A percentile compares a stretch with the other conserved stretches of the same genome.
Evolutionary conservation across 2,888 invertebrate genomes (phyloP).

Genomic region (Chloroclystis v-ata): DNA sequence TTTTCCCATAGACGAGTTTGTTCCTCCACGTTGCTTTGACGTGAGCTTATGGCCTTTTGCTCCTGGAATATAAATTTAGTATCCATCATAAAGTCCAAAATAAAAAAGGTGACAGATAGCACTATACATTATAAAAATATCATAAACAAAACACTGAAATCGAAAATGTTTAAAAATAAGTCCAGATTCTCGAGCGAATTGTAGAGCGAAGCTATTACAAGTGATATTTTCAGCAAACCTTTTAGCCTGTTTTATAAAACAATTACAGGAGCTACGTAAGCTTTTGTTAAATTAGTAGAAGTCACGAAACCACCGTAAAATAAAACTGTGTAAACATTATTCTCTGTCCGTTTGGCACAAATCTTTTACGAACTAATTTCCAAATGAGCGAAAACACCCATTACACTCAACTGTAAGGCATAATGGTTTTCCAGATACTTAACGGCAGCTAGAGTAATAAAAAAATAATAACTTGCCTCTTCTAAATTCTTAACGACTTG

Average conservation of each 20-base stretch:
- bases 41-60: constrained; percentile 65
- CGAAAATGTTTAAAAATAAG: too few species aligned
- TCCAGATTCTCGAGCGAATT: neutral
- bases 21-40: constrained; percentile 69
- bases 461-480: constrained; percentile 40
- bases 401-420: neutral
- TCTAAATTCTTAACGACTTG: constrained; percentile 69
- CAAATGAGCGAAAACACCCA: too few species aligned
- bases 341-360: neutral
- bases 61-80: constrained; percentile 49
- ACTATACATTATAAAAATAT: too few species aligned
- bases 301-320: neutral
- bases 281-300: neutral
- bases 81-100: too few species aligned
- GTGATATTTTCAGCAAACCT: neutral
- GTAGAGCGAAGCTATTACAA: neutral
- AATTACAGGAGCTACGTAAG: neutral
- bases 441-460: neutral
- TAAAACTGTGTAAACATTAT: neutral
- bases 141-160: too few species aligned
- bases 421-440: neutral
- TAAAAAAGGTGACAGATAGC: too few species aligned
- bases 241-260: neutral
- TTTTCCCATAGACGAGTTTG: constrained; percentile 66
- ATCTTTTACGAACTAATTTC: neutral